Evolutionary conservation across 2,888 invertebrate species (phyloP).

Genomic region (Dione vanillae): DNA sequence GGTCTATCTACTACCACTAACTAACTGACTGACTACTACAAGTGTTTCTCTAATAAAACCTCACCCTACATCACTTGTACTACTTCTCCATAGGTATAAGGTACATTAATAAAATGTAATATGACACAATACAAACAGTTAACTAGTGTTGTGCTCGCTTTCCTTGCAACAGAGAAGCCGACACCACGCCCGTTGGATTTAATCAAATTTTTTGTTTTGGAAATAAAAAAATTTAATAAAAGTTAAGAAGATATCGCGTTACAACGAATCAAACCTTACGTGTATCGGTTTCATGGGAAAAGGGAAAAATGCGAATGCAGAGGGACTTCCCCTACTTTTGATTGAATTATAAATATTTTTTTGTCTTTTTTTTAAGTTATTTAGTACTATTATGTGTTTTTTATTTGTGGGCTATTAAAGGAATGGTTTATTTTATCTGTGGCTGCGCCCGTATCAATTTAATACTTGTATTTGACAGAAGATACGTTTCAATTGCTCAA

Average conservation of each 20-base stretch:
- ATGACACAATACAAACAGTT: conserved; percentile 21
- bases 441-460: too few relatives aligned
- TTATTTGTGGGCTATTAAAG: too few relatives aligned
- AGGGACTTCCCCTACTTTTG: conserved; percentile 4
- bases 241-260: conserved; percentile 49
- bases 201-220: conserved; percentile 43
- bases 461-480: too few relatives aligned
- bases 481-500: too few relatives aligned
- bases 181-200: conserved; percentile 31
- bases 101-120: conserved; percentile 23
- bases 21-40: too few relatives aligned
- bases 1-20: too few relatives aligned
- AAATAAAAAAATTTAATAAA: conserved; percentile 53
- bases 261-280: conserved; percentile 45
- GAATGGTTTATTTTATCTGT: too few relatives aligned
- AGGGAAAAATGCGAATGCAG: conserved; percentile 48
- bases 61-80: background rate
- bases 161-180: background rate
- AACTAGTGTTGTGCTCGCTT: background rate
- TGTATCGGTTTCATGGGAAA: conserved; percentile 66
- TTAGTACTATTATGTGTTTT: background rate
- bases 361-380: background rate
- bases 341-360: conserved; percentile 4
- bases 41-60: conserved; percentile 2
- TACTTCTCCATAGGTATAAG: conserved; percentile 13